phyloP scores from a whole-genome alignment of 2,797 vertebrate species.

The Galago senegalensis region DNA sequence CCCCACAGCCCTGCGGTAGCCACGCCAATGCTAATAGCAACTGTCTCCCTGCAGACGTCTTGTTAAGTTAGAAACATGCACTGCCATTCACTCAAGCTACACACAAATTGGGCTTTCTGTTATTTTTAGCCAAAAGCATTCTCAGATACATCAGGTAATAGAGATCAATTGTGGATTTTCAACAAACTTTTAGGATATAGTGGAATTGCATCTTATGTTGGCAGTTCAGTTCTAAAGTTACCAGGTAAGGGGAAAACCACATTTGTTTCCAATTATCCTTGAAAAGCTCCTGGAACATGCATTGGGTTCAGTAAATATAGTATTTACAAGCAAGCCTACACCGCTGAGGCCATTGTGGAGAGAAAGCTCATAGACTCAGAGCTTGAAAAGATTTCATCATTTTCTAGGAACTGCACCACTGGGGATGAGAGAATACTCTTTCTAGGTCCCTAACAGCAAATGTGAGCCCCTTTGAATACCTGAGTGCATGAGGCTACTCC shows the following conservation, averaged over 20 bases:
- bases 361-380: not conserved
- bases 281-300: not conserved
- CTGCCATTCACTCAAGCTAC: not conserved
- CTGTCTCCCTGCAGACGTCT: not conserved
- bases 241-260: not conserved
- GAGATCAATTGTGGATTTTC: not conserved
- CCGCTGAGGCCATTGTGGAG: not conserved
- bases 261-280: not conserved
- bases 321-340: fast-evolving
- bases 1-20: fast-evolving
- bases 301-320: fast-evolving
- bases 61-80: not conserved
- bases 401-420: fast-evolving
- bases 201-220: not conserved
- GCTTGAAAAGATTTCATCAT: too few species aligned
- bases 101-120: not conserved
- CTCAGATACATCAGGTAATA: fast-evolving
- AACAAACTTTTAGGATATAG: not conserved
- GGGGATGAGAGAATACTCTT: not conserved
- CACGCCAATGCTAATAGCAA: fast-evolving
- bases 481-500: too few species aligned
- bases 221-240: not conserved
- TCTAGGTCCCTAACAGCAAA: too few species aligned
- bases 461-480: not conserved
- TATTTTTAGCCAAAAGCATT: not conserved